Conservation (phyloP, 2,113 vertebrate species). For the Nesogale talazaci region DNA sequence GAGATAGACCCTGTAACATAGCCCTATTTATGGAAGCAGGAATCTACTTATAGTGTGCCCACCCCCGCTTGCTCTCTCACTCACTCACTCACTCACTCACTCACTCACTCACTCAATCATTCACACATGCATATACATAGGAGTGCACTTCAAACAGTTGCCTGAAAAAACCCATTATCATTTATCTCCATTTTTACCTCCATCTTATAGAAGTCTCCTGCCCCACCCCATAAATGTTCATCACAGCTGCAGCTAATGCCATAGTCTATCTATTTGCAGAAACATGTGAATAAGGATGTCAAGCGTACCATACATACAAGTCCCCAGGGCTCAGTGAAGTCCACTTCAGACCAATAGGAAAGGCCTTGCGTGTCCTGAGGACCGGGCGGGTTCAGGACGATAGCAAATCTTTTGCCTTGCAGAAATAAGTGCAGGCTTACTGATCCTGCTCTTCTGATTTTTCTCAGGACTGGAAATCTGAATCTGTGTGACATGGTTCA, state of each 20-base stretch:
- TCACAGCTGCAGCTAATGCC: neutral
- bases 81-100: too few species aligned
- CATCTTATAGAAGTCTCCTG: too few species aligned
- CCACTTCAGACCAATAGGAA: neutral
- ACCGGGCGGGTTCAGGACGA: neutral
- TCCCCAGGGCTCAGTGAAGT: neutral
- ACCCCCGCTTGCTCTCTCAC: too few species aligned
- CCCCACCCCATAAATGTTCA: too few species aligned
- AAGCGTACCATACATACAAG: rapidly evolving
- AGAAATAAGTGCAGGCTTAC: neutral
- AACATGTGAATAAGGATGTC: neutral
- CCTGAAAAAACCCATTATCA: too few species aligned
- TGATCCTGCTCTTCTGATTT: neutral
- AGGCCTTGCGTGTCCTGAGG: rapidly evolving
- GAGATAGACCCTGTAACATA: neutral
- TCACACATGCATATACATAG: too few species aligned
- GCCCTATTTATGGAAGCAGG: neutral
- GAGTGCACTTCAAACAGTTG: too few species aligned
- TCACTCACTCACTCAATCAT: too few species aligned
- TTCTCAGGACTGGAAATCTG: neutral
- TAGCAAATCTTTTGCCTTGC: neutral
- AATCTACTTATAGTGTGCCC: too few species aligned
- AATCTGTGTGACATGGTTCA: neutral
- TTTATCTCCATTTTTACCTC: too few species aligned
- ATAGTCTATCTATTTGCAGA: neutral